phyloP scores from a whole-genome alignment of 2,888 invertebrate genomes.

The Nezara viridula region DNA sequence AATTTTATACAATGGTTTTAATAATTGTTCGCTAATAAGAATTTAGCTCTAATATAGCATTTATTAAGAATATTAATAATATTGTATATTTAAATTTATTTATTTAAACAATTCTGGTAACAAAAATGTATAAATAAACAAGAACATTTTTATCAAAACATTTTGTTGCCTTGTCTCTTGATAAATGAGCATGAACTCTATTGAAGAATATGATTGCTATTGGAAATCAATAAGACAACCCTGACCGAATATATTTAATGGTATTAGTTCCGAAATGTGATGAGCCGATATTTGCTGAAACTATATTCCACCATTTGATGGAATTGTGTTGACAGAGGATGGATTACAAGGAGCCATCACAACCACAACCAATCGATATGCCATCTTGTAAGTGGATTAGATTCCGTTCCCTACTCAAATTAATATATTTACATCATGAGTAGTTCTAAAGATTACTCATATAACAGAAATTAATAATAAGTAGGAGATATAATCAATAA shows the following conservation, averaged over 20 bases:
- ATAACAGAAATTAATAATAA: background rate
- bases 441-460: background rate
- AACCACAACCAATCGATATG: constrained; percentile 39
- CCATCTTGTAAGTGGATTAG: constrained; percentile 35
- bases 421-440: background rate
- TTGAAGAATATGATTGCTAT: background rate
- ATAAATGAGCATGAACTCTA: background rate
- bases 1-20: too few species aligned
- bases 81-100: too few species aligned
- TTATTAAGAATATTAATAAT: too few species aligned
- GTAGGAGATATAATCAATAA: background rate
- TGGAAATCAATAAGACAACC: background rate
- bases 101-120: too few species aligned
- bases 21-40: too few species aligned
- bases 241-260: constrained; percentile 33
- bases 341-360: constrained; percentile 17
- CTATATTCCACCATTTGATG: constrained; percentile 46
- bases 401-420: background rate
- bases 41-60: too few species aligned
- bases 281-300: constrained; percentile 40
- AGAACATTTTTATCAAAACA: background rate
- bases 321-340: constrained; percentile 44
- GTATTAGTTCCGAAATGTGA: constrained; percentile 31
- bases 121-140: too few species aligned
- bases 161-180: background rate